Evolutionary conservation across 1,140 invertebrate species (phyloP), one percentile per base, ranked within the genome.

Genomic region (Sycophaga agraensis): DNA sequence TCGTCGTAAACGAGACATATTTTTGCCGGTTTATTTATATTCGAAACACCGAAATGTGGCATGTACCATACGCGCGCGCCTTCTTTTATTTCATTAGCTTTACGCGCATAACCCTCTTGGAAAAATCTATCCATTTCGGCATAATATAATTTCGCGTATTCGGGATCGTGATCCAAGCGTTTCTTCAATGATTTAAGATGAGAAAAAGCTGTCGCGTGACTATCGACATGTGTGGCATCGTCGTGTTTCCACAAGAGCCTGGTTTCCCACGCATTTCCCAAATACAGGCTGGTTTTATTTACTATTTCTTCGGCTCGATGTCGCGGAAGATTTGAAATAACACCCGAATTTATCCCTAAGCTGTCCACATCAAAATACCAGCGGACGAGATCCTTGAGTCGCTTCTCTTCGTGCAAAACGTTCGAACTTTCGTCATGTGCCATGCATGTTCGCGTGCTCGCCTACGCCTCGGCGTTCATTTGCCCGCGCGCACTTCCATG

Each of bases 41-140:
- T 8, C 24, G 39, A 3, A 70, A 69, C 0, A n/a, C 53, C 70
- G 43, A 75, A 74, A 46, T 73, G 68, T n/a, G 72, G 71, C 9
- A 74, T 21, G 45, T 73, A 73, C 60, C 66, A 68, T 0, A 48
- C 14, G 7, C 53, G 11, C 0, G 21, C 2, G 2, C 5, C 24
- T 6, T 1, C 4, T 4, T n/a, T 7, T 11, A 58, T 34, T 4
- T 42, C 17, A 0, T 40, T 48, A 11, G 68, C 39, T 28, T 55
- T 40, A 21, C 19, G n/a, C 7, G 68, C 67, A 39, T 70, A 70
- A 6, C 63, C 55, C 14, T 63, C 16, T 24, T 56, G 8, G 5
- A 67, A 8, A 4, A 69, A n/a, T n/a, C n/a, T n/a, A n/a, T n/a
- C n/a, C n/a, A n/a, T n/a, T n/a, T n/a, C n/a, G n/a, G n/a, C n/a